Conservation (phyloP, 2,888 invertebrate species). For the Schrankia costaestrigalis region DNA sequence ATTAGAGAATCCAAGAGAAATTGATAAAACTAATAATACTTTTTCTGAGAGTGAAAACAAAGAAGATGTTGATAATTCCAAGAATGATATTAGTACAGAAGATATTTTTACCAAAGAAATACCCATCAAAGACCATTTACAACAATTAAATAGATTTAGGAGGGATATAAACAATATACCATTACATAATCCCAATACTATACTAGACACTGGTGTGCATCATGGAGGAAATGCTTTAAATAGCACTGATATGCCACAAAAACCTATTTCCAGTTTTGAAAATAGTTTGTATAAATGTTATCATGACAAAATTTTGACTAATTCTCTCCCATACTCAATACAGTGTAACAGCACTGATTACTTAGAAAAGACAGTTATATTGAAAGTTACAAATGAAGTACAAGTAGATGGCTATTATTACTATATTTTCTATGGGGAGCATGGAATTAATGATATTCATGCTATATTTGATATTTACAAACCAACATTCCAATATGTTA, state of each 20-base stretch:
- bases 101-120: conserved; percentile 9
- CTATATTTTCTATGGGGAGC: conserved; percentile 94
- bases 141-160: conserved; percentile 43
- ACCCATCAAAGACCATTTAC: too few relatives aligned
- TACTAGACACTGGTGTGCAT: conserved; percentile 86
- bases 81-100: conserved; percentile 1
- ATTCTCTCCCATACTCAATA: conserved; percentile 85
- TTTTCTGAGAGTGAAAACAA: background rate
- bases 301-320: conserved; percentile 86
- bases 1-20: conserved; percentile 55
- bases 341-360: conserved; percentile 85
- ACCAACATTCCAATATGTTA: conserved; percentile 89
- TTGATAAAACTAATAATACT: conserved; percentile 5
- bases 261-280: conserved; percentile 92
- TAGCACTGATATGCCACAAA: conserved; percentile 73
- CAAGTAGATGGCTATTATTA: conserved; percentile 91
- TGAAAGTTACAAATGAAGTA: conserved; percentile 85
- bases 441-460: conserved; percentile 90
- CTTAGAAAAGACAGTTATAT: conserved; percentile 84
- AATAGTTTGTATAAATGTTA: conserved; percentile 88
- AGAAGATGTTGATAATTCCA: conserved; percentile 7
- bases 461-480: conserved; percentile 92
- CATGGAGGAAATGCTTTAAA: conserved; percentile 88
- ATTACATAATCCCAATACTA: conserved; percentile 70
- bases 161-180: conserved; percentile 52